Conservation (phyloP, 1,140 invertebrate genomes). For the Ceratina australensis region DNA sequence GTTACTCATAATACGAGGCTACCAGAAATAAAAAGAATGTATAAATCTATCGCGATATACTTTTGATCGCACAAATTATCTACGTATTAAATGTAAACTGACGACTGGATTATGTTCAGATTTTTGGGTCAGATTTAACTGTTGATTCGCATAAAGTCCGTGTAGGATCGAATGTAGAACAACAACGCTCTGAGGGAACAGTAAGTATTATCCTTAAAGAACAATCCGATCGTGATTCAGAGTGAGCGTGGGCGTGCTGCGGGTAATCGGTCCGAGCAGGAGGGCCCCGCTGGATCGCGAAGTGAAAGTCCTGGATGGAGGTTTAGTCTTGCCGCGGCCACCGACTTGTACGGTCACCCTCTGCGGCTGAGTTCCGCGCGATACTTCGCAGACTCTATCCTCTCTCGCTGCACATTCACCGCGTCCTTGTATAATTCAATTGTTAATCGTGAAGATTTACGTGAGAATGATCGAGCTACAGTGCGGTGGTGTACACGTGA, state of each 20-base stretch:
- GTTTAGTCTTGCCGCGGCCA: constrained; percentile 39
- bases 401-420: not conserved
- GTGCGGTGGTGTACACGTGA: constrained; percentile 30
- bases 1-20: too few relatives aligned
- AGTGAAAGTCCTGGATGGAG: constrained; percentile 58
- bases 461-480: constrained; percentile 19
- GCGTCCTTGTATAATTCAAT: not conserved
- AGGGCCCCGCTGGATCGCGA: constrained; percentile 43
- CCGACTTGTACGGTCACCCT: not conserved
- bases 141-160: too few relatives aligned
- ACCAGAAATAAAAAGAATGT: too few relatives aligned
- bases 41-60: too few relatives aligned
- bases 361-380: not conserved
- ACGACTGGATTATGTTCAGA: too few relatives aligned
- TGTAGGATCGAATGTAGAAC: too few relatives aligned
- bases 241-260: constrained; percentile 51
- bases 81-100: too few relatives aligned
- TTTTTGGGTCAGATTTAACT: too few relatives aligned
- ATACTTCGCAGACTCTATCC: not conserved
- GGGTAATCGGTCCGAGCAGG: constrained; percentile 50
- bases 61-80: too few relatives aligned
- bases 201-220: not conserved
- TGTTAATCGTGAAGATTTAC: not conserved
- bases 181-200: too few relatives aligned
- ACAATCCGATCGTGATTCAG: constrained; percentile 50